phyloP scores from a whole-genome alignment of 2,888 invertebrate genomes.

The Drosophila conformis region DNA sequence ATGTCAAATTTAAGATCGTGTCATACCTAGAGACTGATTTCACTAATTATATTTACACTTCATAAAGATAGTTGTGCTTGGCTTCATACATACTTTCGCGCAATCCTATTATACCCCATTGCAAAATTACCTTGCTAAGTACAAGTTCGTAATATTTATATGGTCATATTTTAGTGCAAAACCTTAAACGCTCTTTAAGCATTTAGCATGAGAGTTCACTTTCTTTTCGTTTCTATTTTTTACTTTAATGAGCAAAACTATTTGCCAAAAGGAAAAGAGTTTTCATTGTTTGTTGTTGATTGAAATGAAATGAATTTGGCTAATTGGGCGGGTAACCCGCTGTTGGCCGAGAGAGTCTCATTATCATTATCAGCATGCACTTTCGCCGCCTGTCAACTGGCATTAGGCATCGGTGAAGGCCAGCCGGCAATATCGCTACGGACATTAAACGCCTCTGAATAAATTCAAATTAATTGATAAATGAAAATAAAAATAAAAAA shows the following conservation, averaged over 20 bases:
- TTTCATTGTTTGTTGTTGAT: slow-evolving; percentile 11
- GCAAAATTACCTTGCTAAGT: not conserved
- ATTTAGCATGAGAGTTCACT: slow-evolving; percentile 38
- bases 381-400: slow-evolving; percentile 70
- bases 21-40: not conserved
- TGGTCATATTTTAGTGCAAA: slow-evolving; percentile 14
- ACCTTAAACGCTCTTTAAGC: slow-evolving; percentile 1
- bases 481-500: not conserved
- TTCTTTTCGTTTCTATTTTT: slow-evolving; percentile 32
- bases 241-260: slow-evolving; percentile 7
- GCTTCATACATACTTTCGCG: not conserved
- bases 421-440: slow-evolving; percentile 39
- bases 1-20: not conserved
- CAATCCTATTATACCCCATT: not conserved
- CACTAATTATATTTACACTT: not conserved
- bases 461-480: slow-evolving; percentile 80
- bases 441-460: slow-evolving; percentile 80
- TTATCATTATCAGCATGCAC: slow-evolving; percentile 66
- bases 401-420: slow-evolving; percentile 69
- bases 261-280: slow-evolving; percentile 24
- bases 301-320: slow-evolving; percentile 55
- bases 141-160: not conserved
- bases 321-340: slow-evolving; percentile 51
- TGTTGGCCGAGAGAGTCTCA: slow-evolving; percentile 27
- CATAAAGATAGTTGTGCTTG: not conserved